These are phyloP conservation scores for Tiphia femorata DNA, from an alignment of 2,888 invertebrate genomes.

Conservation along the genomic window DNA sequence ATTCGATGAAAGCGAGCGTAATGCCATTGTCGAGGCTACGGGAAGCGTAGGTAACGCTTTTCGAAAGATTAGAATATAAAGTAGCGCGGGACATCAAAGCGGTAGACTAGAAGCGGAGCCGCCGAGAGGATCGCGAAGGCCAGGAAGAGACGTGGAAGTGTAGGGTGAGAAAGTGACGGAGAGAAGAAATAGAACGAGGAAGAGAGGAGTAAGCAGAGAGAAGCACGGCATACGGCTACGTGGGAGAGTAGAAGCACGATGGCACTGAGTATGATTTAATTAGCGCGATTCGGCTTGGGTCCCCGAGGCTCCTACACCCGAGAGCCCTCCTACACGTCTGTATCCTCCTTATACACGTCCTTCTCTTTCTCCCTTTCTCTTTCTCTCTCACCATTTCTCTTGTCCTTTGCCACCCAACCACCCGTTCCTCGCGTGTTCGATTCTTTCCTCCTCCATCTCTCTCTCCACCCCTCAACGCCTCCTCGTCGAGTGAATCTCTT, in stretches of 20 bases:
- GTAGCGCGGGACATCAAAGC: neutral
- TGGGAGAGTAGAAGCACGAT: slow-evolving; percentile 23
- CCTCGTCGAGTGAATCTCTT: no score
- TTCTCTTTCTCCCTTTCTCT: slow-evolving; percentile 22
- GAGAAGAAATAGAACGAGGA: slow-evolving; percentile 1
- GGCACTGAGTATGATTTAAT: slow-evolving; percentile 48
- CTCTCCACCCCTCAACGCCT: neutral
- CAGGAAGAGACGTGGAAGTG: neutral
- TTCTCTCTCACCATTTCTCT: slow-evolving; percentile 3
- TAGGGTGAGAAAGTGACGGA: neutral
- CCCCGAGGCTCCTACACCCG: slow-evolving; percentile 29
- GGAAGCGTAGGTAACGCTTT: no score
- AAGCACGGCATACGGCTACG: slow-evolving; percentile 6
- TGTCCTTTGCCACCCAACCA: neutral
- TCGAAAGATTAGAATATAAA: no score
- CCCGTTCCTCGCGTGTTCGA: slow-evolving; percentile 19
- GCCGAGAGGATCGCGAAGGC: no score
- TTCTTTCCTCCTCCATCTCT: neutral
- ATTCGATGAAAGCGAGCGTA: neutral
- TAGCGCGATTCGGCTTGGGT: slow-evolving; percentile 39
- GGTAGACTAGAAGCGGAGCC: neutral
- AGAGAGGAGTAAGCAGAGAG: slow-evolving; percentile 6
- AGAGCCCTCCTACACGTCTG: slow-evolving; percentile 26
- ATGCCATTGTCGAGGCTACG: no score
- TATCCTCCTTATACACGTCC: slow-evolving; percentile 39